These are phyloP conservation scores for Pachymerium ferrugineum DNA, from an alignment of 2,888 invertebrate genomes.

Conservation along the genomic window DNA sequence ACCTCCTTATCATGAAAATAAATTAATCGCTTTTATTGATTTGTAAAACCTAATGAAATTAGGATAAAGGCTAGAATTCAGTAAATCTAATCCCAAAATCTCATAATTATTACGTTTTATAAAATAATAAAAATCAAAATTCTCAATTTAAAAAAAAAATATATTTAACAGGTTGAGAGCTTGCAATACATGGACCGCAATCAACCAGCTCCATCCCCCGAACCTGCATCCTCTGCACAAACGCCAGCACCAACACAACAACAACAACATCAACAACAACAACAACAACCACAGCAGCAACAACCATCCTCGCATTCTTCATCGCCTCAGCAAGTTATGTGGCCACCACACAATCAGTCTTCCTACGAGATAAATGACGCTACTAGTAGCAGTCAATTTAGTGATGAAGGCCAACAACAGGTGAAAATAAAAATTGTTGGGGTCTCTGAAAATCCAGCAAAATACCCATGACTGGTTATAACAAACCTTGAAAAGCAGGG, in stretches of 20 bases:
- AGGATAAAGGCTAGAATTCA: no score
- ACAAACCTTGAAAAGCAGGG: no score
- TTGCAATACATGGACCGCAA: slow-evolving; percentile 28
- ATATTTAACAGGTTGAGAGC: neutral
- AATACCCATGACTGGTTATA: no score
- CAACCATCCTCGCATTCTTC: slow-evolving; percentile 30
- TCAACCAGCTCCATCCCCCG: slow-evolving; percentile 27
- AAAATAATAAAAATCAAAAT: neutral
- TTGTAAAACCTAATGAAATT: no score
- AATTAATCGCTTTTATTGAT: neutral
- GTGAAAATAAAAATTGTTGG: no score
- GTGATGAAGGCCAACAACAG: slow-evolving; percentile 5
- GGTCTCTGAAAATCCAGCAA: no score
- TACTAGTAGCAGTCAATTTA: slow-evolving; percentile 27
- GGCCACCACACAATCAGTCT: slow-evolving; percentile 30
- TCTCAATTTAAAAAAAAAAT: neutral
- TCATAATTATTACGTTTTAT: no score
- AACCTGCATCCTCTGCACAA: neutral
- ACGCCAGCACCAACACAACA: neutral
- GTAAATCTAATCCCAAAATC: no score
- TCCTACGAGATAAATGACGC: slow-evolving; percentile 28
- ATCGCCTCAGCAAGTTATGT: slow-evolving; percentile 24
- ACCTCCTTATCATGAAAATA: no score
- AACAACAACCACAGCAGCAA: neutral
- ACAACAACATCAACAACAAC: neutral